Evolutionary conservation across 2,797 vertebrate species (phyloP).

Genomic region (Poeciliopsis gracilis): DNA sequence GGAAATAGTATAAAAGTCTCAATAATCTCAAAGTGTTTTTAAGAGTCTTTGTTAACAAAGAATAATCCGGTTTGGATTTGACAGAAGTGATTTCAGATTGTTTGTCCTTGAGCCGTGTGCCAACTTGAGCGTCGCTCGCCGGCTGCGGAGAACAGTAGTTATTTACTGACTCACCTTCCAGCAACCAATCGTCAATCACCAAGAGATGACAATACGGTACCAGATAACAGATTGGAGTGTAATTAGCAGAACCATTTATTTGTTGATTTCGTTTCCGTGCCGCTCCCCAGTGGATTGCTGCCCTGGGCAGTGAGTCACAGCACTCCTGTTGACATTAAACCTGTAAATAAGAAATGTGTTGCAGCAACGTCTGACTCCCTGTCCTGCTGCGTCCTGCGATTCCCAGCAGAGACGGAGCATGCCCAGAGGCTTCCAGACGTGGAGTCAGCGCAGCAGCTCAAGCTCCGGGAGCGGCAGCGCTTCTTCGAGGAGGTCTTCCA

Average conservation of each 20-base stretch:
- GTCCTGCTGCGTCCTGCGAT: conserved; percentile 14
- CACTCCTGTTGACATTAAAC: not conserved
- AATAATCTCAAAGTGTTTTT: not conserved
- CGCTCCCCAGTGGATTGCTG: not conserved
- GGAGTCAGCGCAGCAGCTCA: conserved; percentile 87
- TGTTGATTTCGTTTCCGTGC: not conserved
- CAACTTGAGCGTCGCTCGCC: not conserved
- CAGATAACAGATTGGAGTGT: not conserved
- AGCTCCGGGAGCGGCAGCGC: conserved; percentile 89
- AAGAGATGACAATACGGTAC: not conserved
- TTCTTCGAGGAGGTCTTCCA: conserved; percentile 98
- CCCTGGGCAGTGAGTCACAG: not conserved
- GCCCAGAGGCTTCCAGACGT: conserved; percentile 78
- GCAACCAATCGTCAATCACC: not conserved
- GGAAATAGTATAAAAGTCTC: not conserved
- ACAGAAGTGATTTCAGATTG: not conserved
- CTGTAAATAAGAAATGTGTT: not conserved
- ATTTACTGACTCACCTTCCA: not conserved
- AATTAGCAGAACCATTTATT: too few species aligned
- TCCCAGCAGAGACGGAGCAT: conserved; percentile 82
- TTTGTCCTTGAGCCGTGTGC: not conserved
- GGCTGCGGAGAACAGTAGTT: not conserved
- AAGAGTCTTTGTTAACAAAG: not conserved
- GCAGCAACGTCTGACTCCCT: not conserved
- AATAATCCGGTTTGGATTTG: not conserved